Base-by-base conservation (phyloP, 2,113 vertebrate genomes). In the Alexandromys fortis region DNA sequence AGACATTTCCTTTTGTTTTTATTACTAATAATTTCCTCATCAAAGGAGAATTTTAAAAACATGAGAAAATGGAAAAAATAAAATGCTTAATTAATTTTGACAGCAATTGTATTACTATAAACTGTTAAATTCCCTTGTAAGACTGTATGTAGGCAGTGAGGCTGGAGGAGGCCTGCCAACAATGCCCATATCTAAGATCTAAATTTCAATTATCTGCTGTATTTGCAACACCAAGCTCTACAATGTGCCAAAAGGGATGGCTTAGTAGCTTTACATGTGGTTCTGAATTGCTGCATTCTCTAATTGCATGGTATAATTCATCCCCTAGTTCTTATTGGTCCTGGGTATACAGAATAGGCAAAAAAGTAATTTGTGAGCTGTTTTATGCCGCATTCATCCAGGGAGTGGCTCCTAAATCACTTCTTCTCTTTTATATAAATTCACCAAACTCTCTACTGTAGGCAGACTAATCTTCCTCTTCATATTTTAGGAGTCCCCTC, bases 171-270 rank as follows among this genome's bases (percentile, higher is more conserved):
- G 49, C 49, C 49, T 92, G 92, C 86, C 94, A 86, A 88, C 78
- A 97, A 91, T 61, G 67, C 33, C 89, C 79, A 49, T 81, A 96
- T 91, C 94, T 89, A 86, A 97, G 92, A 97, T 97, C 94, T 95
- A 89, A 95, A 96, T 97, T 93, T 97, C 94, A 96, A 89, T 95
- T 95, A 97, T 94, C 93, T 97, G 67, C 82, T 94, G n/a, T 88
- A 78, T 97, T 97, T 97, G 92, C 58, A 96, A 85, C 77, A 92
- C 83, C 78, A 92, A 38, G 55, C 47, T 95, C 95, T 90, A 92
- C 58, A 94, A n/a, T 33, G 35, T 73, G 77, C 94, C 92, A 92
- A 89, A 96, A 97, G 82, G 95, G 65, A 92, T 77, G 95, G n/a
- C 89, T 95, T 85, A 68, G 82, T 88, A 58, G 94, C 72, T 79